phyloP scores from a whole-genome alignment of 2,797 vertebrate species.

The Anguilla pacifica region DNA sequence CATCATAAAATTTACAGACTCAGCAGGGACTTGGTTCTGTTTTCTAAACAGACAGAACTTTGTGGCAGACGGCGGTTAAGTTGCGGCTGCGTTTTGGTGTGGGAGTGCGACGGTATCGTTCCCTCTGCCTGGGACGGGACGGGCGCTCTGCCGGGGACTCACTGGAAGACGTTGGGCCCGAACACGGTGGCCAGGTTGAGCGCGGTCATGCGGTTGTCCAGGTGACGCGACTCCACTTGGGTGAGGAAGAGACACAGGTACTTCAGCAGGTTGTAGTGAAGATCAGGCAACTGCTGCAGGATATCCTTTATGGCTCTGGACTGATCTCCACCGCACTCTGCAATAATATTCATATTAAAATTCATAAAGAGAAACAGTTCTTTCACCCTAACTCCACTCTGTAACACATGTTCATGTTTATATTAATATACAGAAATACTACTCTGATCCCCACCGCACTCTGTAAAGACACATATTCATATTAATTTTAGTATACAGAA shows the following conservation, averaged over 20 bases:
- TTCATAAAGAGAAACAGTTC: neutral
- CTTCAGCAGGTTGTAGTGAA: slow-evolving; percentile 81
- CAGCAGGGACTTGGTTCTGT: neutral
- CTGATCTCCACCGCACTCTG: slow-evolving; percentile 71
- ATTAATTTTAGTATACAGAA: too few relatives aligned
- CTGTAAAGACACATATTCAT: too few relatives aligned
- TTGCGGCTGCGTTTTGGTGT: neutral
- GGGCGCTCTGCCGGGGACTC: slow-evolving; percentile 59
- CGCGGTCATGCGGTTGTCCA: slow-evolving; percentile 85
- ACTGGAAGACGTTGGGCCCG: slow-evolving; percentile 91
- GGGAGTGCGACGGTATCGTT: too few relatives aligned
- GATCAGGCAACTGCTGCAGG: slow-evolving; percentile 79
- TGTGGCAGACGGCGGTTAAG: neutral
- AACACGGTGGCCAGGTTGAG: slow-evolving; percentile 90
- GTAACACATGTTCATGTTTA: too few relatives aligned
- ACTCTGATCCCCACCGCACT: too few relatives aligned
- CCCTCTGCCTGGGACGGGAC: too few relatives aligned
- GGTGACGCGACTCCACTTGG: slow-evolving; percentile 78
- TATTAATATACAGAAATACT: too few relatives aligned
- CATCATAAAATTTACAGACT: neutral
- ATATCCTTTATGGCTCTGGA: slow-evolving; percentile 74
- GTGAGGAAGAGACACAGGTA: slow-evolving; percentile 88
- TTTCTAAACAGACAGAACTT: neutral
- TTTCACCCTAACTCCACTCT: neutral
- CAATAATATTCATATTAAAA: neutral